Conservation (phyloP, 2,888 invertebrate genomes). For the Lacanobia wlatinum region DNA sequence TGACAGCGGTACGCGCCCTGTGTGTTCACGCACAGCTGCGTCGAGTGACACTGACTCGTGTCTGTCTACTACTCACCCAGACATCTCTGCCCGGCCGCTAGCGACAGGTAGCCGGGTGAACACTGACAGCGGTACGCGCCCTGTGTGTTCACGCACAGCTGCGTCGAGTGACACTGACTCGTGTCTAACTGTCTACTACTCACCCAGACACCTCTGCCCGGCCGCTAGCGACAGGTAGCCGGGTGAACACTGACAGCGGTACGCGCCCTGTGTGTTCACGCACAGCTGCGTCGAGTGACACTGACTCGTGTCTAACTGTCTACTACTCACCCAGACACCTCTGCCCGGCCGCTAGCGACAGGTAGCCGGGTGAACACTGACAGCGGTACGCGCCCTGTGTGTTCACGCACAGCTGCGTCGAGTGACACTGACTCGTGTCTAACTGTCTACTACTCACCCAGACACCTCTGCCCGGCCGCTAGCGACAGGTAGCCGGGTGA, state of each 20-base stretch:
- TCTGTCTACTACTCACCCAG: conserved; percentile 60
- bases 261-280: conserved; percentile 91
- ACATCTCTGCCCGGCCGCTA: conserved; percentile 85
- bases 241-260: conserved; percentile 90
- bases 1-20: conserved; percentile 91
- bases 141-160: conserved; percentile 90
- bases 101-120: conserved; percentile 88
- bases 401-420: conserved; percentile 89
- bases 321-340: conserved; percentile 75
- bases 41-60: conserved; percentile 88
- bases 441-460: conserved; percentile 75
- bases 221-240: conserved; percentile 88
- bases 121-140: conserved; percentile 92
- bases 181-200: conserved; percentile 50
- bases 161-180: conserved; percentile 90
- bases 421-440: conserved; percentile 79
- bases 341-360: conserved; percentile 84
- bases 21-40: conserved; percentile 91
- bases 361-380: conserved; percentile 90
- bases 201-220: conserved; percentile 82
- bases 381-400: conserved; percentile 91
- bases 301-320: too few species aligned
- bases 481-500: conserved; percentile 88
- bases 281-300: conserved; percentile 91
- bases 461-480: conserved; percentile 85